Evolutionary conservation across 2,113 vertebrate species (phyloP), one percentile per base, ranked within the genome.

Genomic region (Myrmophylax atrothorax): DNA sequence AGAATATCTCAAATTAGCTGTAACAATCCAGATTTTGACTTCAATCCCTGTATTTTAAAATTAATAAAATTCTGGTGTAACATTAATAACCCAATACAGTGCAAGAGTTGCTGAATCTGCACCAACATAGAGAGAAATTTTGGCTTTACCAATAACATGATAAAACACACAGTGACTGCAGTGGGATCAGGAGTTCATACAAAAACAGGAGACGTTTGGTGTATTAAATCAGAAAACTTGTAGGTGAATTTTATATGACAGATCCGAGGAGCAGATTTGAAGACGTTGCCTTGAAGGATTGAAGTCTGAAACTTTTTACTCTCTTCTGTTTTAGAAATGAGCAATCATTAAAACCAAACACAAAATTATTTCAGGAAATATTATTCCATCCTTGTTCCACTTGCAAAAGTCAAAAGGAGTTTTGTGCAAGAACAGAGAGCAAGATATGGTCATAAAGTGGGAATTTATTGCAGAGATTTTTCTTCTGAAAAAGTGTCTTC

Each of bases 401-500:
- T 86, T 68, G 86, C 93, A 89, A 75, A 92, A 94, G 49, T 94
- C 93, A 87, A 95, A 95, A 84, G 58, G 28, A 89, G 93, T 93
- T 94, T 66, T 91, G 77, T 92, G 86, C 60, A 89, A 84, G 86
- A 79, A 82, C 31, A 78, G n/a, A 84, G 53, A 69, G 28, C 53
- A 82, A 96, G 90, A 96, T 89, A 92, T 3, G 25, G 64, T 46
- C 53, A 72, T 84, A 66, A 91, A 84, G 37, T 50, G 88, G 46
- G 73, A 94, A 93, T 93, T 93, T 73, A 94, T 31, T 82, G 73
- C 60, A 81, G 28, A 93, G 50, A 49, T 77, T 88, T 93, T 92
- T 96, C 69, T 89, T 78, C 73, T 92, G 55, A 94, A 96, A 90
- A 76, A 66, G 81, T 97, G 85, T 97, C 97, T 83, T 96, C 58